Conservation (phyloP, 2,888 invertebrate species). For the Mesodorylaimus sp. region DNA sequence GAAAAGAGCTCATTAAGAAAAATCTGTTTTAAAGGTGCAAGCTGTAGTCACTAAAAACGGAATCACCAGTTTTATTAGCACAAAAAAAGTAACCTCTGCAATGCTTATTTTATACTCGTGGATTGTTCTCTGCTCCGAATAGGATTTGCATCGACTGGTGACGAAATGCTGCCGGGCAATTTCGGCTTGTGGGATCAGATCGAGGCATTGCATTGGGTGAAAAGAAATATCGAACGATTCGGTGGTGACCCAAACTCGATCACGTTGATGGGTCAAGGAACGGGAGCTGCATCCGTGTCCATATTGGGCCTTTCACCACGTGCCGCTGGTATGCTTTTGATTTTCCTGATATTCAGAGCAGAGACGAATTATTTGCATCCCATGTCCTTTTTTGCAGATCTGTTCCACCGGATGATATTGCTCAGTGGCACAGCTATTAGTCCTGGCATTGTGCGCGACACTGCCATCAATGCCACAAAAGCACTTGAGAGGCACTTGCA, state of each 20-base stretch:
- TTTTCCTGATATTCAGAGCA: too few species aligned
- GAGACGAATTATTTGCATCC: too few species aligned
- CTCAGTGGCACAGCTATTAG: constrained; percentile 27
- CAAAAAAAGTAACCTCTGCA: too few species aligned
- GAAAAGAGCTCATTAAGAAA: too few species aligned
- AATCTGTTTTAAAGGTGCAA: too few species aligned
- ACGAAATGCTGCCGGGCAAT: constrained; percentile 24
- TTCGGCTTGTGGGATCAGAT: constrained; percentile 23
- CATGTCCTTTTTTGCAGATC: constrained; percentile 6
- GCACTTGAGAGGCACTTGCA: constrained; percentile 19
- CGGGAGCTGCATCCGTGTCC: constrained; percentile 25
- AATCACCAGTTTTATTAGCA: too few species aligned
- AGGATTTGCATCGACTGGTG: constrained; percentile 28
- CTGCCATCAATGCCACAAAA: constrained; percentile 28
- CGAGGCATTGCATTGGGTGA: constrained; percentile 24
- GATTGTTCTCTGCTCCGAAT: too few species aligned
- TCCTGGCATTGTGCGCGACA: constrained; percentile 25
- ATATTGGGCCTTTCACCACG: constrained; percentile 25
- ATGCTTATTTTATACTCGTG: too few species aligned
- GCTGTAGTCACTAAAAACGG: too few species aligned
- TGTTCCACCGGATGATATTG: constrained; percentile 16
- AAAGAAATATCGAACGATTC: constrained; percentile 13
- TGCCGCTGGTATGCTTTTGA: constrained; percentile 20
- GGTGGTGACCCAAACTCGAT: constrained; percentile 7
- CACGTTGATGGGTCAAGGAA: constrained; percentile 24